Evolutionary conservation across 2,888 invertebrate genomes (phyloP).

Genomic region (Acleris cristana): DNA sequence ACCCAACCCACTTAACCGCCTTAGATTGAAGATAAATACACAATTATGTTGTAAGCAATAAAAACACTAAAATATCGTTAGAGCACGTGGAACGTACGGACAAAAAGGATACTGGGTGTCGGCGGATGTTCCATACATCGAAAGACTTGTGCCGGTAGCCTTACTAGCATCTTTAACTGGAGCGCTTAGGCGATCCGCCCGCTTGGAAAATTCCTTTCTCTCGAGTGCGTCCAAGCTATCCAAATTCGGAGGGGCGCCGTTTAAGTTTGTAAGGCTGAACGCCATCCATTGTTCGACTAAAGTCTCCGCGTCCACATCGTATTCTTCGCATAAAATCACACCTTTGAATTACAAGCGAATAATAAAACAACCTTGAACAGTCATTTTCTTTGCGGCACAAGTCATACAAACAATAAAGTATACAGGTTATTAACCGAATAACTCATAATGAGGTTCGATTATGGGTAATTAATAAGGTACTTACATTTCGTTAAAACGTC

Average conservation of each 20-base stretch:
- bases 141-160: constrained; percentile 69
- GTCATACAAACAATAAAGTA: constrained; percentile 48
- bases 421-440: constrained; percentile 26
- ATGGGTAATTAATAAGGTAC: constrained; percentile 48
- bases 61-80: constrained; percentile 29
- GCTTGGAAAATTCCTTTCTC: constrained; percentile 86
- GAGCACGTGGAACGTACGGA: constrained; percentile 63
- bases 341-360: constrained; percentile 71
- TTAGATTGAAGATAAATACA: neutral
- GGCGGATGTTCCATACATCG: constrained; percentile 66
- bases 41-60: constrained; percentile 14
- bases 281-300: constrained; percentile 92
- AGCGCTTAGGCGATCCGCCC: constrained; percentile 61
- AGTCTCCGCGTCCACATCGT: constrained; percentile 86
- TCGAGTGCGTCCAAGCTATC: constrained; percentile 85
- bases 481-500: constrained; percentile 84
- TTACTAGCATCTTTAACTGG: constrained; percentile 62
- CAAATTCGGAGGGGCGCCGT: constrained; percentile 85
- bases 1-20: constrained; percentile 18
- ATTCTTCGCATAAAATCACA: constrained; percentile 86
- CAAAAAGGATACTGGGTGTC: constrained; percentile 76
- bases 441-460: constrained; percentile 10
- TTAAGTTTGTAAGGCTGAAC: constrained; percentile 86
- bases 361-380: constrained; percentile 79
- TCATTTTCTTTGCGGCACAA: constrained; percentile 58